A percentile compares a stretch with the other conserved stretches of the same genome.
Conservation (phyloP, 2,797 vertebrate genomes). For the Schizothorax lantsangensis region DNA sequence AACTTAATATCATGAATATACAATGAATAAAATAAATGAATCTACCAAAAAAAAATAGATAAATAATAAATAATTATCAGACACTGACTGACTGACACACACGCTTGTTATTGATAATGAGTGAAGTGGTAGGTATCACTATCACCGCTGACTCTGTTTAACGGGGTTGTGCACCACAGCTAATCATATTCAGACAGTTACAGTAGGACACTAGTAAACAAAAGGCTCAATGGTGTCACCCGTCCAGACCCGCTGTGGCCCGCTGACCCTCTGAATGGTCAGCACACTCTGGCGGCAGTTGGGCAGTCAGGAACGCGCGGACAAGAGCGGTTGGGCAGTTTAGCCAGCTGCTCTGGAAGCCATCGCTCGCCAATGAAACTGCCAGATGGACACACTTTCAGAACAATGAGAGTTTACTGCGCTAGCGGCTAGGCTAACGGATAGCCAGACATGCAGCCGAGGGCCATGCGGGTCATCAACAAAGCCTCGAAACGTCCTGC, state of each 20-base stretch:
- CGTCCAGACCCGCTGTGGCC: conserved; percentile 62
- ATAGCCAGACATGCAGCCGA: conserved; percentile 67
- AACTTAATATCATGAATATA: background rate
- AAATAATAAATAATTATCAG: background rate
- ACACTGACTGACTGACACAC: background rate
- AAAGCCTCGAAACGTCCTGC: background rate
- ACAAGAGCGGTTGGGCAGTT: conserved; percentile 82
- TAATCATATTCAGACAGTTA: conserved; percentile 50
- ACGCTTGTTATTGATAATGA: background rate
- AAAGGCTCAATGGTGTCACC: conserved; percentile 72
- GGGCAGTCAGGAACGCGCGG: conserved; percentile 68
- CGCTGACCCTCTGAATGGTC: conserved; percentile 73
- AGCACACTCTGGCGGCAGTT: conserved; percentile 73
- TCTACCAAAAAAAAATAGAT: background rate
- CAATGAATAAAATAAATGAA: background rate
- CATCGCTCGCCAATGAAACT: conserved; percentile 71
- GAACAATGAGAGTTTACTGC: conserved; percentile 78
- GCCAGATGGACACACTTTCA: conserved; percentile 82
- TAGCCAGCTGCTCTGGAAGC: conserved; percentile 79
- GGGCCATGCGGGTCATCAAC: background rate
- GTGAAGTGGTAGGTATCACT: background rate
- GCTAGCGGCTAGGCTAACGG: conserved; percentile 52
- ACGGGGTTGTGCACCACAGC: background rate
- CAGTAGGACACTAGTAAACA: conserved; percentile 59
- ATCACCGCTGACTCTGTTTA: background rate